Percentiles rank a stretch among this genome's conserved stretches.
phyloP scores from a whole-genome alignment of 2,113 vertebrate species.

The Xiphophorus maculatus region DNA sequence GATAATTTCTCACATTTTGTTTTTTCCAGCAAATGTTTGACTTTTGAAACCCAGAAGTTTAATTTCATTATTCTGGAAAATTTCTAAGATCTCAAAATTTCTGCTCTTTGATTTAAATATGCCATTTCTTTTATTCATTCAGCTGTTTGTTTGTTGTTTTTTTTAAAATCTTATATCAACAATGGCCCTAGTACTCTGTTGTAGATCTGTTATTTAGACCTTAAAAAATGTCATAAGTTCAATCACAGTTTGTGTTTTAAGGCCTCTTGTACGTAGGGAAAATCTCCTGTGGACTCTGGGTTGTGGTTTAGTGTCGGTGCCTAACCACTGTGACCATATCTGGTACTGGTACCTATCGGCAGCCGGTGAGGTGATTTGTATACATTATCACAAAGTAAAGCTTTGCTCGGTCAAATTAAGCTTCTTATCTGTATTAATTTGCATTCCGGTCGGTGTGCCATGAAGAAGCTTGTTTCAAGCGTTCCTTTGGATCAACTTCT shows the following conservation, averaged over 20 bases:
- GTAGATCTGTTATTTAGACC: too few species aligned
- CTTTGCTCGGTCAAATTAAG: neutral
- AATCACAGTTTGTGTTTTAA: neutral
- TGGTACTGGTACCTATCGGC: neutral
- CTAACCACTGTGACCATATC: slow-evolving; percentile 15
- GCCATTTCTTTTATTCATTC: too few species aligned
- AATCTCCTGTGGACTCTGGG: neutral
- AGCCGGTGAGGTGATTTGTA: slow-evolving; percentile 4
- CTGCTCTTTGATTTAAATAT: too few species aligned
- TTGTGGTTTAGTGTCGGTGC: slow-evolving; percentile 1
- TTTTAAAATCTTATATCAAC: too few species aligned
- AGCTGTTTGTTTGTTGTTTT: too few species aligned
- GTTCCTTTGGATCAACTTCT: neutral
- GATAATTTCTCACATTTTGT: too few species aligned
- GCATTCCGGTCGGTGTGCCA: neutral
- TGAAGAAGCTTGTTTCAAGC: neutral
- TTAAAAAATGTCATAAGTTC: neutral
- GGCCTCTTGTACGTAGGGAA: neutral
- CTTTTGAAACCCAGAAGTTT: too few species aligned
- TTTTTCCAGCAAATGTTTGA: too few species aligned
- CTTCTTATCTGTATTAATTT: neutral
- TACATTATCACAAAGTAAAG: slow-evolving; percentile 15
- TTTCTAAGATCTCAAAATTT: too few species aligned
- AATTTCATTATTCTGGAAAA: too few species aligned
- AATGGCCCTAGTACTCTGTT: too few species aligned